Base-by-base conservation (phyloP, 2,797 vertebrate species). In the Darevskia mixta region DNA sequence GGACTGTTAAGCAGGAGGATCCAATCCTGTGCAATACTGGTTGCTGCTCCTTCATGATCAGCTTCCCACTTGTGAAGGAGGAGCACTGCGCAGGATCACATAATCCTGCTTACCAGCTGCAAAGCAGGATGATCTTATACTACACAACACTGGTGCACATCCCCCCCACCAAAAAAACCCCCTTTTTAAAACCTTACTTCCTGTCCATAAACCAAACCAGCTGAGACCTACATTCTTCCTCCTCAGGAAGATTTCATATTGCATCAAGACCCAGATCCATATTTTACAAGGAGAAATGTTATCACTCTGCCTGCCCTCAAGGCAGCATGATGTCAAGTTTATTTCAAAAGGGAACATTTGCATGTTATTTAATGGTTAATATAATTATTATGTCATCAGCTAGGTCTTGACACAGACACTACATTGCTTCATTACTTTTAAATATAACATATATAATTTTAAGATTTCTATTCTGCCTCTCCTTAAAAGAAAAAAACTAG, bases 221-320 rank as follows among this genome's bases (percentile, higher is more conserved):
- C 0, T 8, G 0, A 1, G 13, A 80, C 23, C 10, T 0, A 1
- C 1, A 43, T 7, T 1, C 0, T 3, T 5, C 8, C 15, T 5
- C 11, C 15, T n/a, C 0, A 0, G 1, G 0, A 29, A 61, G 17
- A 61, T 25, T 73, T 25, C 5, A 35, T 20, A 69, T 23, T 25
- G 13, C 35, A 43, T 61, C 25, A 25, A 27, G 32, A 45, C 23
- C 81, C 8, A 5, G 69, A 4, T n/a, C 20, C 43, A 45, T 41
- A 17, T 86, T 1, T 86, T 27, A 23, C 45, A 69, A 55, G 0
- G 43, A 27, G 27, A 58, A 35, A 20, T 0, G 8, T 32, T n/a
- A 6, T 71, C 64, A 35, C 0, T 2, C 5, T n/a, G 64, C 6
- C 55, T 79, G 49, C 23, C 43, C 3, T n/a, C 38, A 61, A 64